A percentile compares a stretch with the other conserved stretches of the same genome.
Conservation (phyloP, 2,113 vertebrate genomes). For the Carassius auratus region DNA sequence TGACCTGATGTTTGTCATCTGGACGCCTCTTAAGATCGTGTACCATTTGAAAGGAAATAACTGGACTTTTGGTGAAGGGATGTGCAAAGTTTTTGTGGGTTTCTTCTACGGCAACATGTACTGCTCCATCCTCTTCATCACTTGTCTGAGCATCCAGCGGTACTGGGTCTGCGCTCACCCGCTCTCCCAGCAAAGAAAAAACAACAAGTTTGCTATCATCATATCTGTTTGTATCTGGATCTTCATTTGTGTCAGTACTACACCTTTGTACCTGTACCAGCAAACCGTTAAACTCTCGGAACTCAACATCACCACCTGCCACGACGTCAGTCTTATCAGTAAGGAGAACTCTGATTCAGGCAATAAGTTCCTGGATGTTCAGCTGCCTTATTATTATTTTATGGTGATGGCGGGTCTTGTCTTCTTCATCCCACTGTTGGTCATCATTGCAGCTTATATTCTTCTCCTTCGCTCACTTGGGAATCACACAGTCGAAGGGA, state of each 20-base stretch:
- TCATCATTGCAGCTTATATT: conserved; percentile 83
- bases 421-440: conserved; percentile 84
- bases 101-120: conserved; percentile 99
- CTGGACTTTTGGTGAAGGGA: conserved; percentile 83
- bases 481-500: conserved; percentile 64
- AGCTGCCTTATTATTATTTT: conserved; percentile 81
- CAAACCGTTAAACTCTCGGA: conserved; percentile 73
- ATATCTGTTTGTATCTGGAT: conserved; percentile 83
- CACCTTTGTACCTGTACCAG: conserved; percentile 84
- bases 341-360: fast-evolving
- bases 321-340: conserved; percentile 80
- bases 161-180: conserved; percentile 91
- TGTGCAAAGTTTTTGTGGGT: conserved; percentile 87
- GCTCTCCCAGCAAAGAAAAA: conserved; percentile 73
- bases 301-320: conserved; percentile 88
- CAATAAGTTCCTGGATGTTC: conserved; percentile 53
- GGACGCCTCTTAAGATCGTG: conserved; percentile 88
- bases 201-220: conserved; percentile 71
- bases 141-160: conserved; percentile 91
- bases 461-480: conserved; percentile 82
- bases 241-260: conserved; percentile 78
- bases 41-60: conserved; percentile 92
- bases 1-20: conserved; percentile 89
- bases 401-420: conserved; percentile 82
- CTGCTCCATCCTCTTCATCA: conserved; percentile 90